phyloP scores from a whole-genome alignment of 1,140 invertebrate genomes.

The Portunus trituberculatus region DNA sequence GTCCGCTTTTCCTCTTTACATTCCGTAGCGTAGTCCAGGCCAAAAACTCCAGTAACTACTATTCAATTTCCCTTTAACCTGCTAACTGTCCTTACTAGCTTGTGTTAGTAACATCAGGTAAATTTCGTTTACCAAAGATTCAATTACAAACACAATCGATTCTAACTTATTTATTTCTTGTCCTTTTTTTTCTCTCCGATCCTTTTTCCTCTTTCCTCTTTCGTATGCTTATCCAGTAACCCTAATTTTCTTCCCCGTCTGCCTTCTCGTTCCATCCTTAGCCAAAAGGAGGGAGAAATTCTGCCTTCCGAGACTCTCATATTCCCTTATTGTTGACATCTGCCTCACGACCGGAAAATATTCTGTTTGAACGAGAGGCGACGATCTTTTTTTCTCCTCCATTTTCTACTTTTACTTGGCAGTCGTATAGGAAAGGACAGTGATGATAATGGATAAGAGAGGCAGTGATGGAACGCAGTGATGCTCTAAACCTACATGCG shows the following conservation, averaged over 20 bases:
- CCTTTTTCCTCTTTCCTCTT: neutral
- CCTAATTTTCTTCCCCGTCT: neutral
- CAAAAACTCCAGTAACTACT: too few relatives aligned
- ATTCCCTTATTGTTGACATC: slow-evolving; percentile 22
- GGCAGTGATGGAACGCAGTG: too few relatives aligned
- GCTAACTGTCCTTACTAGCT: too few relatives aligned
- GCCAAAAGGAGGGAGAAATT: neutral
- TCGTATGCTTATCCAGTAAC: neutral
- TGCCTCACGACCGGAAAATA: slow-evolving; percentile 7
- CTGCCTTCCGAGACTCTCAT: neutral
- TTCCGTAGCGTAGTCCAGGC: too few relatives aligned
- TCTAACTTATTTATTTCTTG: neutral
- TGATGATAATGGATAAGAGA: too few relatives aligned
- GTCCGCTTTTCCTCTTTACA: too few relatives aligned
- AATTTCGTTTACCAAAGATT: too few relatives aligned
- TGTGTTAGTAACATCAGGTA: too few relatives aligned
- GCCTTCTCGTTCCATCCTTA: neutral
- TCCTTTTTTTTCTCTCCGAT: neutral
- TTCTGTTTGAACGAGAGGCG: neutral
- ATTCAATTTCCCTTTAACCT: too few relatives aligned
- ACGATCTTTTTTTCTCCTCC: neutral
- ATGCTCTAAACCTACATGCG: too few relatives aligned
- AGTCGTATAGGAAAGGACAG: too few relatives aligned
- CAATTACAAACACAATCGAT: too few relatives aligned
- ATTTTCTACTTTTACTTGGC: neutral